Evolutionary conservation across 2,113 vertebrate genomes (phyloP).

Genomic region (Rhabdomys dilectus): DNA sequence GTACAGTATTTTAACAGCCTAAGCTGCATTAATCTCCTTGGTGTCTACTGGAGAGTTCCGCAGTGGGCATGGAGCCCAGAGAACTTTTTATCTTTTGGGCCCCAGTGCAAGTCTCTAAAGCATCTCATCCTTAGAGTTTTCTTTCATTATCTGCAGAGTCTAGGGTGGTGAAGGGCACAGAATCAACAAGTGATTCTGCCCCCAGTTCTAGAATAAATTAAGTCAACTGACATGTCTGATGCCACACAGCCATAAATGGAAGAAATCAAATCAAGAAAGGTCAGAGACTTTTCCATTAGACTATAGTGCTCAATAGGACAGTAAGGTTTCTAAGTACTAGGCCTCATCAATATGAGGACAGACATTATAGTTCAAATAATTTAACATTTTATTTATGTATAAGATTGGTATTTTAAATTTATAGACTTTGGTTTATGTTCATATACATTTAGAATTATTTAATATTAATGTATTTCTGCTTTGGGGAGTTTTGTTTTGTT

Average conservation of each 20-base stretch:
- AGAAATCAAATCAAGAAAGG: constrained; percentile 36
- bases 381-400: not conserved
- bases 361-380: not conserved
- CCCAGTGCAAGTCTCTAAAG: not conserved
- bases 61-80: not conserved
- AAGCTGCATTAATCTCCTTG: not conserved
- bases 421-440: not conserved
- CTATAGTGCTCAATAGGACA: not conserved
- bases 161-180: not conserved
- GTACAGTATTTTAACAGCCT: not conserved
- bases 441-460: constrained; percentile 23
- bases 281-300: constrained; percentile 16
- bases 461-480: not conserved
- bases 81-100: not conserved
- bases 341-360: not conserved
- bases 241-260: not conserved
- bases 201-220: constrained; percentile 28
- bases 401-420: not conserved
- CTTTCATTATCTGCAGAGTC: not conserved
- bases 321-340: not conserved
- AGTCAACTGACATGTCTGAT: not conserved
- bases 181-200: not conserved
- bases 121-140: not conserved
- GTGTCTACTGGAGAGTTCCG: not conserved
- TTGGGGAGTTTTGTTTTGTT: not conserved